A percentile compares a stretch with the other conserved stretches of the same genome.
phyloP scores from a whole-genome alignment of 2,888 invertebrate species.

The Cerastis leucographa region DNA sequence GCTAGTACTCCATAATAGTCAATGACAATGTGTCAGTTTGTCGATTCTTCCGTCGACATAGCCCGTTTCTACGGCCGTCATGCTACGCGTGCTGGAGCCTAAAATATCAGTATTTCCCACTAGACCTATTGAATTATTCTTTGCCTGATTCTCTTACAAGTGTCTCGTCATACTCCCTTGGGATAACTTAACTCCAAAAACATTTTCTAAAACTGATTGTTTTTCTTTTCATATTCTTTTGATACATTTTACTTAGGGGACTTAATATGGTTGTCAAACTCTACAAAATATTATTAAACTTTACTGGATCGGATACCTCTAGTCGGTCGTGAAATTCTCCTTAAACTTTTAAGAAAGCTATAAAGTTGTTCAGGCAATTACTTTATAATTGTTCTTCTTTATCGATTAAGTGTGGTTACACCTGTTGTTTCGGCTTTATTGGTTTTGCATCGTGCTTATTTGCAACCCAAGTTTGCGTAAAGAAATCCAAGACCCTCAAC shows the following conservation, averaged over 20 bases:
- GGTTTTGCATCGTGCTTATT: neutral
- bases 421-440: slow-evolving; percentile 2
- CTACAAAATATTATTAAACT: slow-evolving; percentile 39
- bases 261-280: slow-evolving; percentile 22
- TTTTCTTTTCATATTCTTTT: slow-evolving; percentile 40
- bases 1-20: too few species aligned
- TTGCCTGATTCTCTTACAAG: slow-evolving; percentile 13
- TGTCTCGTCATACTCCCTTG: slow-evolving; percentile 4
- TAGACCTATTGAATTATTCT: neutral
- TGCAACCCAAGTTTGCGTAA: neutral
- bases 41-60: too few species aligned
- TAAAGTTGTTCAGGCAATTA: slow-evolving; percentile 12
- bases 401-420: slow-evolving; percentile 12
- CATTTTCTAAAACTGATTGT: slow-evolving; percentile 35
- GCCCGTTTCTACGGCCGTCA: too few species aligned
- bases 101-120: neutral
- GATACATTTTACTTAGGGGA: slow-evolving; percentile 52
- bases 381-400: slow-evolving; percentile 40
- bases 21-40: too few species aligned
- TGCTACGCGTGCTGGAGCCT: too few species aligned
- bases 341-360: slow-evolving; percentile 14
- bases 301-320: slow-evolving; percentile 22
- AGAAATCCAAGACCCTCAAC: fast-evolving
- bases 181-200: slow-evolving; percentile 8
- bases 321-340: slow-evolving; percentile 25